Percentiles rank a stretch among this genome's conserved stretches.
These are phyloP conservation scores for Dendroctonus ponderosae DNA, from an alignment of 1,140 invertebrate species.

Conservation along the genomic window DNA sequence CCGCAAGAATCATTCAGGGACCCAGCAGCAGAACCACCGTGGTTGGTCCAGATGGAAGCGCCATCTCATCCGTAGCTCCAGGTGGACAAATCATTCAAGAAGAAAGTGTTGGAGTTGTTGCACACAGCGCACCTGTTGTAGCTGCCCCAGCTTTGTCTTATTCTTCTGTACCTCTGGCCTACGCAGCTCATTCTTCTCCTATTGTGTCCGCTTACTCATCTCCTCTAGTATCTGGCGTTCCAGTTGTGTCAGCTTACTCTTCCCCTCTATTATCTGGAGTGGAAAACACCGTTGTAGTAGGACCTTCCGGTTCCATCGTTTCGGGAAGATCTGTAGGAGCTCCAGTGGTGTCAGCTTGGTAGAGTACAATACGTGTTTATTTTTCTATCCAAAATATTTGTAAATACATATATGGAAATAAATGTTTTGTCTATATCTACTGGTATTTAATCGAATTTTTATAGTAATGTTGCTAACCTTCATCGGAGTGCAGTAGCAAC, in stretches of 20 bases:
- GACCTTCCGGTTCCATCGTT: conserved; percentile 3
- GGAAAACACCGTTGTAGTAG: conserved; percentile 3
- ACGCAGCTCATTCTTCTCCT: neutral
- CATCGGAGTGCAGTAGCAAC: too few species aligned
- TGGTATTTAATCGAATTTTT: too few species aligned
- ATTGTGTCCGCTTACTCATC: conserved; percentile 2
- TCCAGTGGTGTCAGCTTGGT: neutral
- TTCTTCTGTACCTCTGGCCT: conserved; percentile 1
- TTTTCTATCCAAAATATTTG: too few species aligned
- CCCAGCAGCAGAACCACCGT: conserved; percentile 36
- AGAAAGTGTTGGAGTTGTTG: conserved; percentile 24
- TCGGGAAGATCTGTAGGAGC: conserved; percentile 4
- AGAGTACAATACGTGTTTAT: too few species aligned
- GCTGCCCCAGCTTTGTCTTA: conserved; percentile 1
- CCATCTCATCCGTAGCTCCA: conserved; percentile 35
- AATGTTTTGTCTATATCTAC: too few species aligned
- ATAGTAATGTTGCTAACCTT: too few species aligned
- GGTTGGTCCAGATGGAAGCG: conserved; percentile 39
- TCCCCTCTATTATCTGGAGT: conserved; percentile 3
- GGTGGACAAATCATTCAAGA: conserved; percentile 38
- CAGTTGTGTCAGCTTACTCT: conserved; percentile 15
- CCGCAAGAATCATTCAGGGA: conserved; percentile 38
- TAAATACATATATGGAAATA: too few species aligned
- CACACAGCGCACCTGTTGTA: conserved; percentile 17
- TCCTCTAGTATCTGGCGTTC: conserved; percentile 9